These are phyloP conservation scores for Pristionchus maxplancki DNA, from an alignment of 2,888 invertebrate species.

Conservation along the genomic window DNA sequence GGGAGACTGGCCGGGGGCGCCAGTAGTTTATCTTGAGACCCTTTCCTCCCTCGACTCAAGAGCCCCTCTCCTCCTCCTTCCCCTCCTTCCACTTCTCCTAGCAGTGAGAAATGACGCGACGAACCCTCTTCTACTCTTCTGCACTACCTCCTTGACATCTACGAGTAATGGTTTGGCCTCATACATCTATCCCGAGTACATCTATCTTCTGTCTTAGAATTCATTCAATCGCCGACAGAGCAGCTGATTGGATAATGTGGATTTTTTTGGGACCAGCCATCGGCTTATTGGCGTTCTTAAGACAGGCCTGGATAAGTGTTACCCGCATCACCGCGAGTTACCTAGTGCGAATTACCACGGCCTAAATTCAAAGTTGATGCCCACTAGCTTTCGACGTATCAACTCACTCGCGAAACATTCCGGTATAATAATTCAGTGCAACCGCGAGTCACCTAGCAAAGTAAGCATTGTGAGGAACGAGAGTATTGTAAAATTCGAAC, in stretches of 20 bases:
- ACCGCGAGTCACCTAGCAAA: not conserved
- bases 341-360: not conserved
- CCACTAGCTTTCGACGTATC: not conserved
- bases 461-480: no score
- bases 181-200: not conserved
- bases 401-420: not conserved
- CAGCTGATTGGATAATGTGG: no score
- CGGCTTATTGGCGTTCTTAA: no score
- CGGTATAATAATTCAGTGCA: not conserved
- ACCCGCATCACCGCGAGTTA: not conserved
- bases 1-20: not conserved
- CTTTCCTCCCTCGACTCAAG: conserved; percentile 15
- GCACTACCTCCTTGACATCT: not conserved
- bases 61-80: not conserved
- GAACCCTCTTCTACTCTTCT: no score
- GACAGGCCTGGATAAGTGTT: not conserved
- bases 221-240: no score
- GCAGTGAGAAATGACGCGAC: conserved; percentile 15
- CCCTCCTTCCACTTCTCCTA: not conserved
- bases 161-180: not conserved
- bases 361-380: not conserved
- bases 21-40: conserved; percentile 35
- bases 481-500: no score
- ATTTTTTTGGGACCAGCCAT: no score
- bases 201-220: no score